Evolutionary conservation across 1,140 invertebrate genomes (phyloP).

Genomic region (Carcinoscorpius rotundicauda): DNA sequence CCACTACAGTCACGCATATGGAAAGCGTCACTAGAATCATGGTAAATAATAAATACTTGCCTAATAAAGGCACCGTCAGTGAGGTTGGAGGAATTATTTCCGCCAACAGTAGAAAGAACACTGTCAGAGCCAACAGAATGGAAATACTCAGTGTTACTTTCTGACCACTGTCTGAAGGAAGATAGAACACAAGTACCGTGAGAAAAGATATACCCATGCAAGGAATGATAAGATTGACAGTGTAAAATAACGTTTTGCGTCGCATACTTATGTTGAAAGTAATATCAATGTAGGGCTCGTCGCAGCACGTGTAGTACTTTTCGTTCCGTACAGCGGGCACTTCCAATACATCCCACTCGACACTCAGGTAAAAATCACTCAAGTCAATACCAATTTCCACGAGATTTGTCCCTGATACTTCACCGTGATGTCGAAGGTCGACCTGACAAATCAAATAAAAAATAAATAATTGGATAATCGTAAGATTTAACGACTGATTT

Average conservation of each 20-base stretch:
- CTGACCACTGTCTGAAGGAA: constrained; percentile 94
- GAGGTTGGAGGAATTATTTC: constrained; percentile 96
- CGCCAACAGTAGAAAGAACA: constrained; percentile 92
- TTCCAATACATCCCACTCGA: constrained; percentile 90
- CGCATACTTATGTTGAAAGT: constrained; percentile 94
- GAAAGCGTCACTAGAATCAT: constrained; percentile 97
- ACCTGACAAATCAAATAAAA: constrained; percentile 44
- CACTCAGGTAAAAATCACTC: constrained; percentile 86
- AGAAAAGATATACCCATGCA: constrained; percentile 93
- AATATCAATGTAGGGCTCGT: constrained; percentile 80
- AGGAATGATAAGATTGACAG: constrained; percentile 88
- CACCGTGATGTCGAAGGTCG: constrained; percentile 69
- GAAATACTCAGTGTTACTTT: constrained; percentile 95
- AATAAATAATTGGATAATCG: too few relatives aligned
- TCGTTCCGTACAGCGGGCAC: constrained; percentile 74
- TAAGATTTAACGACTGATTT: too few relatives aligned
- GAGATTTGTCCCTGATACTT: constrained; percentile 43
- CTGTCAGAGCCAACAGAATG: constrained; percentile 92
- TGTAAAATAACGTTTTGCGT: constrained; percentile 92
- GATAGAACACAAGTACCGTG: constrained; percentile 93
- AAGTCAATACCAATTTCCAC: constrained; percentile 74
- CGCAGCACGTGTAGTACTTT: constrained; percentile 69
- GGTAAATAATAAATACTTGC: constrained; percentile 92
- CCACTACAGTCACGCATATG: constrained; percentile 93
- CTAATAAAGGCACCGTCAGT: constrained; percentile 87